phyloP scores from a whole-genome alignment of 2,113 vertebrate genomes.

The Desmodus rotundus region DNA sequence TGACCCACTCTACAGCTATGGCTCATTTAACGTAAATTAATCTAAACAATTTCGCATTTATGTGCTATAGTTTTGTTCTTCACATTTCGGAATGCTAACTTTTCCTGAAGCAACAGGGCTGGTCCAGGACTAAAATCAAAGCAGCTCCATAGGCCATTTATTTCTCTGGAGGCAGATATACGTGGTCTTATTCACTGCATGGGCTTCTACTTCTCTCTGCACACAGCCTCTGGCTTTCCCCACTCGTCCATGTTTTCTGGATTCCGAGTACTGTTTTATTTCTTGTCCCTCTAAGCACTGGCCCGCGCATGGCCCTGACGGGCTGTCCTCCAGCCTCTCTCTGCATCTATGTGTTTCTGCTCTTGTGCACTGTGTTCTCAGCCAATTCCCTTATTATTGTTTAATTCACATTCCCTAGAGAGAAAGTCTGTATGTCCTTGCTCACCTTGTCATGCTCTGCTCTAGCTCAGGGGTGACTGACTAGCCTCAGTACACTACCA shows the following conservation, averaged over 20 bases:
- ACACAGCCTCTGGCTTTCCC: background rate
- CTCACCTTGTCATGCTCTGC: background rate
- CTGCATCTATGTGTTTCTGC: background rate
- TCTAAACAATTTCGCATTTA: constrained; percentile 48
- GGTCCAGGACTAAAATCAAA: background rate
- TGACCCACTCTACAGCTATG: constrained; percentile 42
- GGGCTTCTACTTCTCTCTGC: background rate
- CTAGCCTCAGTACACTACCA: background rate
- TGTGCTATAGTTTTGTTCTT: constrained; percentile 34
- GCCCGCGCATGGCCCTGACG: background rate
- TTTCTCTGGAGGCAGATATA: background rate
- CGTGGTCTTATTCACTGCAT: background rate
- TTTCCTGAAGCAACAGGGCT: background rate
- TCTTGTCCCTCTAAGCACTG: background rate
- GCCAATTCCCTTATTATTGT: background rate
- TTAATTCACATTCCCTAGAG: background rate
- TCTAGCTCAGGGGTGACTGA: background rate
- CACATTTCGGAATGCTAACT: background rate
- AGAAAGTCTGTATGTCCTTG: background rate
- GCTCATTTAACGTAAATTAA: constrained; percentile 68
- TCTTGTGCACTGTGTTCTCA: background rate
- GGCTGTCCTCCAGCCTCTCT: background rate
- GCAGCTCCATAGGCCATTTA: background rate
- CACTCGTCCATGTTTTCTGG: background rate
- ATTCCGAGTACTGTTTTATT: background rate